Evolutionary conservation across 2,888 invertebrate species (phyloP).

Genomic region (Ormyrus nitidulus): DNA sequence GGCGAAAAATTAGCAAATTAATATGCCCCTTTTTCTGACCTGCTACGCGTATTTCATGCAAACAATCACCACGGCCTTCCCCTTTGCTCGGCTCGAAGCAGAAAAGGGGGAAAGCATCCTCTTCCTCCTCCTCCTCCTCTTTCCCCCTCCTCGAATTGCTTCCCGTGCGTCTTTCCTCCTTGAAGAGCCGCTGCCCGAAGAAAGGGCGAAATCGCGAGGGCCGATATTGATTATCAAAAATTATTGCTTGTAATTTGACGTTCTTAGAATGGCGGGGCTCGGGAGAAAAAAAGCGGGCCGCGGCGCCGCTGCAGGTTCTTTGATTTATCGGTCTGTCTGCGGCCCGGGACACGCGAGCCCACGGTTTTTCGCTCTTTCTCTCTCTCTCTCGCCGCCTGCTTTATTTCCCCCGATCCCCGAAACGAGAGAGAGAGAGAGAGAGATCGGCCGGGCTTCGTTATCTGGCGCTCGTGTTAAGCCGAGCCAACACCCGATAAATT

Average conservation of each 20-base stretch:
- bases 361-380: conserved; percentile 16
- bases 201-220: conserved; percentile 13
- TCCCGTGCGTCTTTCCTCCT: neutral
- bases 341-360: conserved; percentile 32
- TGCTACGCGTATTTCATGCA: conserved; percentile 29
- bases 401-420: conserved; percentile 42
- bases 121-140: neutral
- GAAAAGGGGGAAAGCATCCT: conserved; percentile 27
- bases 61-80: conserved; percentile 23
- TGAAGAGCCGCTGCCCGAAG: neutral
- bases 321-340: conserved; percentile 40
- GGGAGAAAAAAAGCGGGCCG: neutral
- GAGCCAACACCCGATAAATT: conserved; percentile 41
- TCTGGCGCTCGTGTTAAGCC: neutral
- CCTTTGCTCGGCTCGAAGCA: conserved; percentile 30
- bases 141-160: neutral
- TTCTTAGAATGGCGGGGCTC: neutral
- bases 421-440: conserved; percentile 17
- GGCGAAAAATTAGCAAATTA: conserved; percentile 40
- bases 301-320: conserved; percentile 38
- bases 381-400: conserved; percentile 11
- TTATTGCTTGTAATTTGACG: conserved; percentile 47
- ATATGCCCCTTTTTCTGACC: conserved; percentile 14
- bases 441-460: conserved; percentile 20
- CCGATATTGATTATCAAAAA: conserved; percentile 49